Evolutionary conservation across 1,140 invertebrate genomes (phyloP).

Genomic region (Drosophila trapezifrons): DNA sequence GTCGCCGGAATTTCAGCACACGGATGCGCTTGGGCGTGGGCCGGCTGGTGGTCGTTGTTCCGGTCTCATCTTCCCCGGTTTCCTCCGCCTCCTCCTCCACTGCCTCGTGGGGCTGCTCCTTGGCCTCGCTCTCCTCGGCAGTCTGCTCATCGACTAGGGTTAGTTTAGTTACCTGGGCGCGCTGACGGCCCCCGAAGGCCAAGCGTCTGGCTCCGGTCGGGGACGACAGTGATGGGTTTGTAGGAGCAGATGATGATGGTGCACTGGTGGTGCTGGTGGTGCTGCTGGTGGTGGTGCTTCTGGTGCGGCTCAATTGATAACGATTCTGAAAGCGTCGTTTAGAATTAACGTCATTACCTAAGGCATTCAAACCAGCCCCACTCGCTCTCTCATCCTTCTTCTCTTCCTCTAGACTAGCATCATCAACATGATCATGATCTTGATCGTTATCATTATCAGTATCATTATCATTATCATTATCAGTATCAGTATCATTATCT

Average conservation of each 20-base stretch:
- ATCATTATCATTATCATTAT: slow-evolving; percentile 29
- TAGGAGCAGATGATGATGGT: slow-evolving; percentile 22
- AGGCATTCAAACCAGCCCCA: slow-evolving; percentile 51
- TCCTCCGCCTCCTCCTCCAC: slow-evolving; percentile 33
- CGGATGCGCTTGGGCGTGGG: slow-evolving; percentile 72
- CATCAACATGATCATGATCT: too few relatives aligned
- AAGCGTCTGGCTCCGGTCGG: slow-evolving; percentile 39
- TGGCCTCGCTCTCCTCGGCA: slow-evolving; percentile 31
- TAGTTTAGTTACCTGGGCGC: slow-evolving; percentile 75
- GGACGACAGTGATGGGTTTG: too few relatives aligned
- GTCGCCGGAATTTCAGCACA: slow-evolving; percentile 72
- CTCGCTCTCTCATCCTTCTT: slow-evolving; percentile 37
- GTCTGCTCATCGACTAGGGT: slow-evolving; percentile 49
- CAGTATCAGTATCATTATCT: slow-evolving; percentile 32
- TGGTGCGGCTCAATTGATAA: slow-evolving; percentile 78
- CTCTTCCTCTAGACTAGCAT: slow-evolving; percentile 56
- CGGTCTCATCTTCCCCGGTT: slow-evolving; percentile 18
- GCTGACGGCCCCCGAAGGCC: slow-evolving; percentile 43
- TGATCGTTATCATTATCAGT: slow-evolving; percentile 44
- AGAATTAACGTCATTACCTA: slow-evolving; percentile 81
- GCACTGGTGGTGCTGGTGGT: slow-evolving; percentile 20
- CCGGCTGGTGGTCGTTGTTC: slow-evolving; percentile 33
- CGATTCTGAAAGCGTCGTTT: slow-evolving; percentile 84
- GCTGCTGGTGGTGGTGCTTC: slow-evolving; percentile 47
- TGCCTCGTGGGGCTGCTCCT: slow-evolving; percentile 31